Evolutionary conservation across 2,888 invertebrate genomes (phyloP).

Genomic region (Calameuta idolon): DNA sequence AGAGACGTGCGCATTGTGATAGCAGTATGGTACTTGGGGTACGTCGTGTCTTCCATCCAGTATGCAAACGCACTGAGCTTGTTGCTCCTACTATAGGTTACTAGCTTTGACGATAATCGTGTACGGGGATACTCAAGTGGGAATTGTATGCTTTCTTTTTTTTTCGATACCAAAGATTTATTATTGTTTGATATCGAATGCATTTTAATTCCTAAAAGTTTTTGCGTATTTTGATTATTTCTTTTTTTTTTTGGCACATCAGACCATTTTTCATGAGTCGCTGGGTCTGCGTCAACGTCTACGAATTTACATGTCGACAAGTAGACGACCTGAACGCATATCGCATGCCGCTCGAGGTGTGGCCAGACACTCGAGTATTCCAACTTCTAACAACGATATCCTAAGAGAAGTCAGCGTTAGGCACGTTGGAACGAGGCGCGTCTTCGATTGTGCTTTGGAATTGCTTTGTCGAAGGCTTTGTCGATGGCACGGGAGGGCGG

Average conservation of each 20-base stretch:
- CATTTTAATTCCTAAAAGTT: not conserved
- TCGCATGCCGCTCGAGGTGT: conserved; percentile 40
- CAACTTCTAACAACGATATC: conserved; percentile 7
- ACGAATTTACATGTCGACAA: conserved; percentile 43
- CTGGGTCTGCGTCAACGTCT: conserved; percentile 10
- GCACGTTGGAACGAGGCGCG: conserved; percentile 40
- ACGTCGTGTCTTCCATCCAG: not conserved
- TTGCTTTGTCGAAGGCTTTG: conserved; percentile 44
- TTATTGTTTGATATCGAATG: not conserved
- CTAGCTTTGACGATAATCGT: too few species aligned
- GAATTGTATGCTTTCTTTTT: not conserved
- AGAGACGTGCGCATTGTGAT: not conserved
- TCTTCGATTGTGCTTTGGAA: conserved; percentile 46
- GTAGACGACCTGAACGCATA: conserved; percentile 28
- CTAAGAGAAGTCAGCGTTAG: conserved; percentile 15
- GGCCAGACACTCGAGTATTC: conserved; percentile 30
- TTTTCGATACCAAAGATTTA: not conserved
- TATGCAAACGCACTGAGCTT: not conserved
- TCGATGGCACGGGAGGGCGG: conserved; percentile 39
- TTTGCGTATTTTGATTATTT: not conserved
- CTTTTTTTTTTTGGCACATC: not conserved
- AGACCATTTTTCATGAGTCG: not conserved
- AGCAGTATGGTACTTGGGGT: not conserved
- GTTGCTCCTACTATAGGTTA: not conserved
- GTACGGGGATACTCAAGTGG: too few species aligned